These are phyloP conservation scores for Papilio elwesi DNA, from an alignment of 2,888 invertebrate species.

Conservation along the genomic window DNA sequence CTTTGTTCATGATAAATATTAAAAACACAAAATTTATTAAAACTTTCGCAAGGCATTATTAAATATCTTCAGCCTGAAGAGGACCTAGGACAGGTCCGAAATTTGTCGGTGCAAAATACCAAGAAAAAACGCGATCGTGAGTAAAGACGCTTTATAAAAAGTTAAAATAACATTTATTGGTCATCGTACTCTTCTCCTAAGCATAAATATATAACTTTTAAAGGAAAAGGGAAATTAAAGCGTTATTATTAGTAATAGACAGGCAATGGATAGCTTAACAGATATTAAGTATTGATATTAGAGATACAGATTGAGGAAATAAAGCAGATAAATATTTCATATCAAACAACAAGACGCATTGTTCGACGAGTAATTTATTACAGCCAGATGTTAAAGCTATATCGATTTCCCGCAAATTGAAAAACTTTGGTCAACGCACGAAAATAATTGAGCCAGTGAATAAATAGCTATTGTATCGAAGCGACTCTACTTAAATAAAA, in stretches of 20 bases:
- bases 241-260: not conserved
- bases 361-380: not conserved
- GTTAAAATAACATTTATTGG: too few species aligned
- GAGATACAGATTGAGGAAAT: not conserved
- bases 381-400: not conserved
- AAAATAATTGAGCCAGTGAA: conserved; percentile 1
- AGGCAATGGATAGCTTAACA: too few species aligned
- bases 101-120: too few species aligned
- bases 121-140: too few species aligned
- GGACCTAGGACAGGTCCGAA: too few species aligned
- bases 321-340: not conserved
- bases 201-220: not conserved
- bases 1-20: too few species aligned
- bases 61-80: too few species aligned
- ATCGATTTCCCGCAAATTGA: not conserved
- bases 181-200: too few species aligned
- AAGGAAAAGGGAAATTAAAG: not conserved
- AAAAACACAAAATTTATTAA: too few species aligned
- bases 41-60: too few species aligned
- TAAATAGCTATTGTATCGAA: conserved; percentile 2
- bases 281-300: not conserved
- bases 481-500: conserved; percentile 4
- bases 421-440: conserved; percentile 2
- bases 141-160: too few species aligned
- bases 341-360: not conserved